phyloP scores from a whole-genome alignment of 2,113 vertebrate species.

The Thunnus maccoyii region DNA sequence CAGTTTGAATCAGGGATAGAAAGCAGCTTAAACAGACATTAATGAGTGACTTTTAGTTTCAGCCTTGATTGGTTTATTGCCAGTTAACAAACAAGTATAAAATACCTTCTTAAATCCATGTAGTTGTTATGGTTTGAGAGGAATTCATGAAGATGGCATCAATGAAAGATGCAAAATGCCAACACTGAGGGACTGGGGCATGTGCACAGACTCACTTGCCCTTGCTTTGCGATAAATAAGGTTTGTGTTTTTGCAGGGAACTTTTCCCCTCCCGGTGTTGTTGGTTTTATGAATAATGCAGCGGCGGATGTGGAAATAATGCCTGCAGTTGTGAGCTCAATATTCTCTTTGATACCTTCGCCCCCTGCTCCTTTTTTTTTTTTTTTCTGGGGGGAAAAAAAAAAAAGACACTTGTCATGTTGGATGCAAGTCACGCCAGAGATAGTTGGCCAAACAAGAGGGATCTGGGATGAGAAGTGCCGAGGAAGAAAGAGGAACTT shows the following conservation, averaged over 20 bases:
- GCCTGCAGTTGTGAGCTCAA: conserved; percentile 71
- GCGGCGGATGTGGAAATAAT: conserved; percentile 76
- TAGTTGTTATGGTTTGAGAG: conserved; percentile 12
- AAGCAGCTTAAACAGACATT: neutral
- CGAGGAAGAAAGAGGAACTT: conserved; percentile 33
- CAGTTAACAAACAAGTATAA: conserved; percentile 18
- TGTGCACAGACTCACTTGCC: conserved; percentile 30
- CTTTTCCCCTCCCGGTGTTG: conserved; percentile 62
- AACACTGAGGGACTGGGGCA: conserved; percentile 19
- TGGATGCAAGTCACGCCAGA: conserved; percentile 44
- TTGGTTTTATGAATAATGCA: conserved; percentile 82
- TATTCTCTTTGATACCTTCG: conserved; percentile 82
- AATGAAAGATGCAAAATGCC: conserved; percentile 47
- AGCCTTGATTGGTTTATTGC: neutral
- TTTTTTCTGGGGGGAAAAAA: conserved; percentile 21
- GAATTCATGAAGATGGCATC: conserved; percentile 31
- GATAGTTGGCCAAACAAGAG: conserved; percentile 60
- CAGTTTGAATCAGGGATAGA: neutral
- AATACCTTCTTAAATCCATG: neutral
- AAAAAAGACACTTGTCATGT: conserved; percentile 71
- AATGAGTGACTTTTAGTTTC: neutral
- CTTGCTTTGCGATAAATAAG: conserved; percentile 61
- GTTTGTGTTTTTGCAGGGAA: conserved; percentile 60
- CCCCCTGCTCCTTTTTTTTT: conserved; percentile 34
- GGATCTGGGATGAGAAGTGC: conserved; percentile 44